Evolutionary conservation across 2,113 vertebrate species (phyloP).

Genomic region (Rattus norvegicus): GRCr8 NC_086039.1:120308001-120308500

Average conservation of each 20-base stretch:
- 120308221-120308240: conserved; percentile 14
- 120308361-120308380: neutral
- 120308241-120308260: neutral
- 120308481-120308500: neutral
- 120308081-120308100: conserved; percentile 64
- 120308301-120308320: neutral
- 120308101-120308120: neutral
- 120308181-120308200: neutral
- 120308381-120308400: neutral
- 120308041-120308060: neutral
- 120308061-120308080: conserved; percentile 34
- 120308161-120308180: conserved; percentile 6
- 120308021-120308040: conserved; percentile 37
- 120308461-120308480: neutral
- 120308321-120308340: conserved; percentile 4
- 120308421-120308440: neutral
- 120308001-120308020: conserved; percentile 25
- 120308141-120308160: conserved; percentile 24
- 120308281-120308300: neutral
- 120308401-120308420: neutral
- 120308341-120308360: neutral
- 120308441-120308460: neutral
- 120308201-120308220: neutral
- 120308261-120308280: conserved; percentile 3
- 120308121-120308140: neutral